Conservation (phyloP, 1,140 invertebrate genomes). For the Polypedilum pembai region DNA sequence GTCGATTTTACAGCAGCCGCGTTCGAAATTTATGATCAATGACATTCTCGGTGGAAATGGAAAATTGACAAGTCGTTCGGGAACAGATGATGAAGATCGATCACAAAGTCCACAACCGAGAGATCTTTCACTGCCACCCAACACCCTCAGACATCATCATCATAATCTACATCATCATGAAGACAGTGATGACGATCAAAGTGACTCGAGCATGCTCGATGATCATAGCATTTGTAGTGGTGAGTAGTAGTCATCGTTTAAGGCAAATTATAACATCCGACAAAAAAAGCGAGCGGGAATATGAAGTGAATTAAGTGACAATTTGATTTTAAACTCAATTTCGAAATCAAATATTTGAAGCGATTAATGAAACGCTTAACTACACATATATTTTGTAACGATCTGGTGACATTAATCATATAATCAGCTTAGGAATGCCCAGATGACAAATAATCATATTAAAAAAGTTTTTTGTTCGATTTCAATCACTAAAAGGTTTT, state of each 20-base stretch:
- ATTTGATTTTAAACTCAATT: slow-evolving; percentile 42
- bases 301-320: slow-evolving; percentile 38
- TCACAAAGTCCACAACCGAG: slow-evolving; percentile 43
- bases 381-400: slow-evolving; percentile 9
- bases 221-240: slow-evolving; percentile 23
- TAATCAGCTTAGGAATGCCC: slow-evolving; percentile 26
- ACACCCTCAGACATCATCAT: slow-evolving; percentile 26
- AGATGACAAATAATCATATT: slow-evolving; percentile 27
- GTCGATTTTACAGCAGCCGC: slow-evolving; percentile 52
- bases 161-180: not conserved
- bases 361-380: not conserved
- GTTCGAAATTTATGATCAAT: slow-evolving; percentile 71
- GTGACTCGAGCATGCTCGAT: not conserved
- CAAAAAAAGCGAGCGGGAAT: slow-evolving; percentile 42
- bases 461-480: not conserved
- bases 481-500: no score
- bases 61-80: slow-evolving; percentile 31
- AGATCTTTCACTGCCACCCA: slow-evolving; percentile 41
- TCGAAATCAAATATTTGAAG: slow-evolving; percentile 38
- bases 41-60: slow-evolving; percentile 61
- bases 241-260: slow-evolving; percentile 30
- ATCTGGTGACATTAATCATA: slow-evolving; percentile 24
- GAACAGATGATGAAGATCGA: slow-evolving; percentile 33
- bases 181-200: not conserved
- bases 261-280: slow-evolving; percentile 33